Evolutionary conservation across 2,113 vertebrate genomes (phyloP), one percentile per base, ranked within the genome.

Genomic region (Spea bombifrons): DNA sequence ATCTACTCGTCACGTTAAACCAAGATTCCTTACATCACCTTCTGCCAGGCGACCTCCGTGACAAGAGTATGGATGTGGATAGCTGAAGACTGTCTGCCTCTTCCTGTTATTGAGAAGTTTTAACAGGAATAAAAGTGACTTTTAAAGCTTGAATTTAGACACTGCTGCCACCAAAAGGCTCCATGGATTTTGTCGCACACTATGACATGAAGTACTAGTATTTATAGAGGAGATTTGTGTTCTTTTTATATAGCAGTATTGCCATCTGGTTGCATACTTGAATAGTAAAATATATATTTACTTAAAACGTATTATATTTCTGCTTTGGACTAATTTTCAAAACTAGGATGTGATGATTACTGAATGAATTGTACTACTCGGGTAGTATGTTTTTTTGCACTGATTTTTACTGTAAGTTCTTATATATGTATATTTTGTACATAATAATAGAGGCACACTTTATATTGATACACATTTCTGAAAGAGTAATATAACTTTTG

Each of bases 1-100:
- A 88, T 78, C 83, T 95, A 46, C 76, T 98, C 68, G 93, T 95
- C 74, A 91, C 94, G 3, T 87, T 97, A 65, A 98, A 99, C 69
- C 82, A 83, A 45, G 84, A 84, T 4, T 88, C 88, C 9, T n/a
- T 98, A 83, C 84, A 77, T 0, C 80, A 84, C 3, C 84, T 90
- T 4, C 77, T 92, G 17, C 86, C 88, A 4, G 44, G 66, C 3
- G 84, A 81, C 17, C 63, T 91, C 57, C 77, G 44, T 0, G 75
- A 81, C 53, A 89, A 86, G 83, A 89, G 85, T 55, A 9, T 63
- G 12, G 80, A 75, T 66, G 57, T 85, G 59, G 70, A 5, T n/a
- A 57, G 7, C 9, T 68, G 59, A 78, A 12, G n/a, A 7, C 0
- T 65, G 45, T 59, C 13, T 73, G 15, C 16, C 4, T 44, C 46